These are phyloP conservation scores for Heterodera carotae DNA, from an alignment of 1,140 invertebrate genomes.

Conservation along the genomic window DNA sequence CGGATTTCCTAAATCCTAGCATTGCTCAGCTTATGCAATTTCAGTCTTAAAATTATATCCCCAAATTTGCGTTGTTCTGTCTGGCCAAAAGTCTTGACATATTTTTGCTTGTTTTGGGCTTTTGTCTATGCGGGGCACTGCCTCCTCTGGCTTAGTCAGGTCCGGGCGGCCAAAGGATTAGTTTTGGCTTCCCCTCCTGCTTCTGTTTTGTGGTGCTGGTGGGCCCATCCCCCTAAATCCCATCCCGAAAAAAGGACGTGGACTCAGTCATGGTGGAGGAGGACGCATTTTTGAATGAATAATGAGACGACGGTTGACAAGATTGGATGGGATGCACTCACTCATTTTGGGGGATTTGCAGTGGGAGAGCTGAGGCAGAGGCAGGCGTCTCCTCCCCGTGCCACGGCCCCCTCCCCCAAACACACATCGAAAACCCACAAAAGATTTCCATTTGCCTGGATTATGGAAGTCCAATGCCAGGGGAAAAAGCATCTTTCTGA, in stretches of 20 bases:
- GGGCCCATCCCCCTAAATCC: conserved; percentile 1
- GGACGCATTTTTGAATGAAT: conserved; percentile 2
- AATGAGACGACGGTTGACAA: neutral
- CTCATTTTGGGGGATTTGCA: neutral
- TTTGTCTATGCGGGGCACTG: no score
- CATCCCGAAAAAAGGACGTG: neutral
- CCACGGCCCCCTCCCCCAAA: neutral
- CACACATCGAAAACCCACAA: neutral
- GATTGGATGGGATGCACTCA: neutral
- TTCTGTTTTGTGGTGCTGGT: neutral
- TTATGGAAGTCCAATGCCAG: neutral
- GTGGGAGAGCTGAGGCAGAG: no score
- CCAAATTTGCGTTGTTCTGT: no score
- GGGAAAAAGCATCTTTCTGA: no score
- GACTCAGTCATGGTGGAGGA: neutral
- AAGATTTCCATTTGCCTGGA: neutral
- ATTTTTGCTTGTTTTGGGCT: no score
- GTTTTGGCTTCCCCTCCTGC: neutral
- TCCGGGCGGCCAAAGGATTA: neutral
- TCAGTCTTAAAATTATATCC: no score
- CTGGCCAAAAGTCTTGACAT: no score
- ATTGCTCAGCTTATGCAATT: no score
- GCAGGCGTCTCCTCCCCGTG: no score
- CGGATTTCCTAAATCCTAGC: no score
- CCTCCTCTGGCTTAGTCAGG: no score